phyloP scores from a whole-genome alignment of 2,797 vertebrate genomes.

The Channallabes apus region DNA sequence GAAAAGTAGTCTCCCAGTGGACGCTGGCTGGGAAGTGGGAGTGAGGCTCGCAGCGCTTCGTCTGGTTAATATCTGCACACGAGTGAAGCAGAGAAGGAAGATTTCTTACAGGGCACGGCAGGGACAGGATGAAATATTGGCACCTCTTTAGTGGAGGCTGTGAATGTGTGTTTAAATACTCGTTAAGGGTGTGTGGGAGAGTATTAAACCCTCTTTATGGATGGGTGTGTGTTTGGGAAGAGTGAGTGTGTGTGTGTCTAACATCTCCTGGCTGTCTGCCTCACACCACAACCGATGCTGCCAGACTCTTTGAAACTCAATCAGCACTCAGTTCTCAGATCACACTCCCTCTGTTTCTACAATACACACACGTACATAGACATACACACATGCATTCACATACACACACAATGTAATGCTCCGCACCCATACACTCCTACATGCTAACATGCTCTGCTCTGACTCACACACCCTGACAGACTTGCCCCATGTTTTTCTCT shows the following conservation, averaged over 20 bases:
- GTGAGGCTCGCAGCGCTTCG: neutral
- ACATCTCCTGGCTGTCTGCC: constrained; percentile 74
- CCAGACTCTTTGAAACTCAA: constrained; percentile 80
- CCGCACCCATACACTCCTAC: constrained; percentile 24
- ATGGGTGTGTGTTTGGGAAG: constrained; percentile 26
- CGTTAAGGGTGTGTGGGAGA: constrained; percentile 36
- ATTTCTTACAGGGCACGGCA: neutral
- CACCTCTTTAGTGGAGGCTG: constrained; percentile 24
- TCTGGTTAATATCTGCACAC: constrained; percentile 31
- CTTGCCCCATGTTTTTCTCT: neutral
- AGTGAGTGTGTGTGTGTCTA: constrained; percentile 18
- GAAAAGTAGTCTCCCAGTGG: neutral
- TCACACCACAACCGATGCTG: constrained; percentile 61
- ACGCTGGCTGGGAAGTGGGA: constrained; percentile 20
- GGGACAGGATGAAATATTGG: constrained; percentile 24
- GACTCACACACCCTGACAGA: constrained; percentile 18
- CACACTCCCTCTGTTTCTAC: constrained; percentile 59
- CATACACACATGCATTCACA: constrained; percentile 26
- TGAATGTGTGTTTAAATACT: constrained; percentile 34
- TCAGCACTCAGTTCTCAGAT: constrained; percentile 75
- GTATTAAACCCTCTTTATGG: constrained; percentile 31
- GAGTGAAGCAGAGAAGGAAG: neutral
- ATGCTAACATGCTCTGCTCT: constrained; percentile 26
- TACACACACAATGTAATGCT: constrained; percentile 1
- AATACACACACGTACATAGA: constrained; percentile 22